Base-by-base conservation (phyloP, 1,140 invertebrate genomes). In the Drosophila carrolli region DNA sequence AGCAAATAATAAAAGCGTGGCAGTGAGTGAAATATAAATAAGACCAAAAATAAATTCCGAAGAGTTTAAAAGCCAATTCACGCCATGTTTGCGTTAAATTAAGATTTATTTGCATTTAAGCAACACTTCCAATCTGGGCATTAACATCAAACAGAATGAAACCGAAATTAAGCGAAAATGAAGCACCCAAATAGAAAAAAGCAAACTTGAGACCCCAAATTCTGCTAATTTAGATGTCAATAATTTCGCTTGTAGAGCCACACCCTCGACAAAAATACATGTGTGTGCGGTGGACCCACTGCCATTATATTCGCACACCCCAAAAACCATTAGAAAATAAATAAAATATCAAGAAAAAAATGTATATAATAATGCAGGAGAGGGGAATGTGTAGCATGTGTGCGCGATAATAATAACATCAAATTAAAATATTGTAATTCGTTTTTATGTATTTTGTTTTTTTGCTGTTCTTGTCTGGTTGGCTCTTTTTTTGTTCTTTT, bases 191-290 rank as follows among this genome's bases (percentile, higher is more conserved):
- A 29, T 9, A 32, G 19, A n/a, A 54, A 37, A 50, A 13, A 27
- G 8, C 3, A 29, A 29, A n/a, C 9, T 8, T 2, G 14, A 16
- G 44, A 7, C 6, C 13, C 27, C 32, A 14, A 35, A 48, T n/a
- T 53, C 72, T 79, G 55, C 75, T 86, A 86, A 86, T 88, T 88
- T 88, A 77, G 84, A 80, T 88, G 83, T 88, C 83, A 86, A 86
- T 86, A 86, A 86, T 88, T 88, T 86, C 60, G 76, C 68, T 59
- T 54, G 62, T 13, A 62, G 61, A 78, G 53, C 63, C 77, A 32
- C 32, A 58, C 29, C 46, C 58, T 19, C 59, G 14, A 41, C 16
- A 41, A 38, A 44, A 16, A 35, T 35, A 56, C 32, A 46, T 71
- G 16, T 43, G 48, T n/a, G 51, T 70, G 50, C 8, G 37, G 27